Evolutionary conservation across 1,140 invertebrate species (phyloP).

Genomic region (Daktulosphaira vitifoliae): DNA sequence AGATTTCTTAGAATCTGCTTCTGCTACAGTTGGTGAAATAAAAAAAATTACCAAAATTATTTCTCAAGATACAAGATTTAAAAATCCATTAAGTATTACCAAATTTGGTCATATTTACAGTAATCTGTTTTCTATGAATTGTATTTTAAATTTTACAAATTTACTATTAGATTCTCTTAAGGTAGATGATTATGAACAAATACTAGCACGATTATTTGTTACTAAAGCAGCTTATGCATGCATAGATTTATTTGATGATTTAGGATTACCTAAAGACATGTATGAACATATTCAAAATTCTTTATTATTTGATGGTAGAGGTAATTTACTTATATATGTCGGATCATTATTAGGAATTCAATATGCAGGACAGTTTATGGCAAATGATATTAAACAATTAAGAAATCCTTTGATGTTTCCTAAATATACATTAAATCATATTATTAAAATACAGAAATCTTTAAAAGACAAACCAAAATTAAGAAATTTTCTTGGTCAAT

Average conservation of each 20-base stretch:
- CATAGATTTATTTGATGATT: constrained; percentile 1
- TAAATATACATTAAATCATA: constrained; percentile 12
- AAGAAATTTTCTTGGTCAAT: neutral
- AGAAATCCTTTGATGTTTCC: constrained; percentile 29
- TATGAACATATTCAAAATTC: constrained; percentile 6
- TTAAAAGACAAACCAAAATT: constrained; percentile 23
- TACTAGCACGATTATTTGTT: constrained; percentile 10
- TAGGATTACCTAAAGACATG: neutral
- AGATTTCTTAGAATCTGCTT: constrained; percentile 10
- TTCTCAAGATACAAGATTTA: neutral
- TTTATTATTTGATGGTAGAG: constrained; percentile 7
- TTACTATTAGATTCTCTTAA: neutral
- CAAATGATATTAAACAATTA: constrained; percentile 11
- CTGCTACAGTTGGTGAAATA: constrained; percentile 14
- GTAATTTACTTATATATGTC: neutral
- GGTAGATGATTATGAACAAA: neutral
- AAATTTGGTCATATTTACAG: constrained; percentile 14
- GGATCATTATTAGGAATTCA: constrained; percentile 23
- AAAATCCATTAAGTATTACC: neutral
- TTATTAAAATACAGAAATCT: neutral
- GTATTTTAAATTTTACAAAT: constrained; percentile 12
- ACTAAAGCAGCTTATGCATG: neutral
- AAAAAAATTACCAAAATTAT: neutral
- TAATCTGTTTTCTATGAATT: constrained; percentile 9
- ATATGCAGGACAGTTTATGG: constrained; percentile 17